These are phyloP conservation scores for Cephus spinipes DNA, from an alignment of 2,888 invertebrate species.

Conservation along the genomic window DNA sequence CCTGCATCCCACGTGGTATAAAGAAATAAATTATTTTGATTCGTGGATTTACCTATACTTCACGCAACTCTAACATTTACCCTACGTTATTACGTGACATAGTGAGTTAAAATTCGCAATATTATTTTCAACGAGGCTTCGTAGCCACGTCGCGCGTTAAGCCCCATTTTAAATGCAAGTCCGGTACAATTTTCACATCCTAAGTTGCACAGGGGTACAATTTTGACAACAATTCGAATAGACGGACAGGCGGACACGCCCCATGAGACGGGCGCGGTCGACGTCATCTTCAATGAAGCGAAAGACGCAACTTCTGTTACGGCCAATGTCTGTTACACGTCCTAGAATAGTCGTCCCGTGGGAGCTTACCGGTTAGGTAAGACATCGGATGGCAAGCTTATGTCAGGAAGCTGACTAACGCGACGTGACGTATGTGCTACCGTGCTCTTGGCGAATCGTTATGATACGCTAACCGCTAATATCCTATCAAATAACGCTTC, in stretches of 20 bases:
- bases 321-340: slow-evolving; percentile 59
- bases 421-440: slow-evolving; percentile 44
- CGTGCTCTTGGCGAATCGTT: slow-evolving; percentile 23
- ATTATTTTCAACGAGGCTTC: not conserved
- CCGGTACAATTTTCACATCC: not conserved
- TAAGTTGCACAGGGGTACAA: slow-evolving; percentile 7
- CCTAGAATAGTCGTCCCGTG: slow-evolving; percentile 57
- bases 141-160: not conserved
- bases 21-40: not conserved
- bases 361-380: slow-evolving; percentile 46
- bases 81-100: not conserved
- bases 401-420: slow-evolving; percentile 40
- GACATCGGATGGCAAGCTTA: slow-evolving; percentile 36
- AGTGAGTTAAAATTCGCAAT: not conserved
- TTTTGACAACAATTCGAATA: slow-evolving; percentile 37
- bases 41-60: not conserved
- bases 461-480: slow-evolving; percentile 31
- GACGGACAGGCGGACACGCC: slow-evolving; percentile 36
- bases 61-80: not conserved
- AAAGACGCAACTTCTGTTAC: slow-evolving; percentile 39
- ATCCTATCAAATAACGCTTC: slow-evolving; percentile 41
- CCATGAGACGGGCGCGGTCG: slow-evolving; percentile 31
- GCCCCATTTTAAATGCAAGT: not conserved
- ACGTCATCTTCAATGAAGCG: slow-evolving; percentile 61
- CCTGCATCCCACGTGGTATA: not conserved